These are phyloP conservation scores for Patagioenas fasciata DNA, from an alignment of 2,113 vertebrate genomes.

Conservation along the genomic window DNA sequence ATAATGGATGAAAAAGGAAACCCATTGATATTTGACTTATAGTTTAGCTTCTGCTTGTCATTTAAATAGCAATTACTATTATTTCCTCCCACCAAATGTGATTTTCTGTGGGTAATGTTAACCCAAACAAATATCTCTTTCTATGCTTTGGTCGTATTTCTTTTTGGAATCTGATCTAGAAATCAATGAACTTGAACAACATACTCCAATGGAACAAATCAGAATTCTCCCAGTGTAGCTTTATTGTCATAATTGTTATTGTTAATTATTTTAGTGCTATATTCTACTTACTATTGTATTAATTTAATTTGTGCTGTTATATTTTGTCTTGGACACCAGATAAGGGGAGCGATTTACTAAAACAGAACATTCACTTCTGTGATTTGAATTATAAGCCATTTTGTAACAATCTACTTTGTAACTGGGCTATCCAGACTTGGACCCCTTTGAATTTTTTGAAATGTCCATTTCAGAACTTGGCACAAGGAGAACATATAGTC, in stretches of 20 bases:
- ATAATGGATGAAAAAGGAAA: neutral
- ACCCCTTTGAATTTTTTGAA: neutral
- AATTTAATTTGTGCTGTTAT: neutral
- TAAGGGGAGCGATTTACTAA: neutral
- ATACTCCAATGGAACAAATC: neutral
- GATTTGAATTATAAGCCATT: neutral
- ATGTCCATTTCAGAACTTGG: neutral
- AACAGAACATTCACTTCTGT: neutral
- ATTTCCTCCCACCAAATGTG: neutral
- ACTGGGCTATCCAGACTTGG: neutral
- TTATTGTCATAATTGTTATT: neutral
- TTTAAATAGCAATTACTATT: neutral
- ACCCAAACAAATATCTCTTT: neutral
- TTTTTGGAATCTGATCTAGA: neutral
- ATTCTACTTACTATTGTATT: neutral
- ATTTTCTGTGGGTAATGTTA: neutral
- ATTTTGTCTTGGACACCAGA: neutral
- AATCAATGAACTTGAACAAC: neutral
- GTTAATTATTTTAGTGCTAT: neutral
- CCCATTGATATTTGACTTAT: neutral
- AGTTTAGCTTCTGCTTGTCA: neutral
- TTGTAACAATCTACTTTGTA: neutral
- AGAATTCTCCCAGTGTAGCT: neutral
- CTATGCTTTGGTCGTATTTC: neutral
- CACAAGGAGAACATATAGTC: rapidly evolving